These are phyloP conservation scores for Chlamydotis undulata DNA, from an alignment of 2,113 vertebrate genomes.

Conservation along the genomic window DNA sequence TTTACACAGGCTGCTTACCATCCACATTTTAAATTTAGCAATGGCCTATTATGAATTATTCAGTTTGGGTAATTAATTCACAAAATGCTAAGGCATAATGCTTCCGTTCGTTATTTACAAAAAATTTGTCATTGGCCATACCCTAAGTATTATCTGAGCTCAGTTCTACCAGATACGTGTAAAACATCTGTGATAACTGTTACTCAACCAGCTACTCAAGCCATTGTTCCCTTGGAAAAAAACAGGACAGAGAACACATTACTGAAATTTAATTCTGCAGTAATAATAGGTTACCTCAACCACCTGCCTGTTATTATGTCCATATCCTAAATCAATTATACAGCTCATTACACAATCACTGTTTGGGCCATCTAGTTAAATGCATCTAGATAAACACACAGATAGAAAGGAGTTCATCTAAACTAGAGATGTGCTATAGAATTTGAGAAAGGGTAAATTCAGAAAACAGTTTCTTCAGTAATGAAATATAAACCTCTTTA, in stretches of 20 bases:
- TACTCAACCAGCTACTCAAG: neutral
- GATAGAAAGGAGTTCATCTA: neutral
- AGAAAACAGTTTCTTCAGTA: neutral
- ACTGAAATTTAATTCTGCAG: neutral
- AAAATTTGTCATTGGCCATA: neutral
- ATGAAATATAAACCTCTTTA: neutral
- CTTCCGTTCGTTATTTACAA: neutral
- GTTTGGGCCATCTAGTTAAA: neutral
- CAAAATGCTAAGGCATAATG: neutral
- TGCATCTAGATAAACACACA: neutral
- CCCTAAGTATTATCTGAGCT: neutral
- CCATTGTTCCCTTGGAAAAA: neutral
- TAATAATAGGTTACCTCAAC: neutral
- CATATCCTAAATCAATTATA: slow-evolving; percentile 15
- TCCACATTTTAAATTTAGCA: neutral
- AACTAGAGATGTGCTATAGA: neutral
- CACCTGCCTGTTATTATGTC: slow-evolving; percentile 7
- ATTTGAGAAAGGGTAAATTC: neutral
- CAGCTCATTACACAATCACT: neutral
- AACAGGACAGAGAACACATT: neutral
- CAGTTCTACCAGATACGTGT: neutral
- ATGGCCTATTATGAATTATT: neutral
- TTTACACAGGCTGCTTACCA: neutral
- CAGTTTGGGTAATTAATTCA: neutral
- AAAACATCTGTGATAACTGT: neutral